A percentile compares a stretch with the other conserved stretches of the same genome.
These are phyloP conservation scores for Rhinopomastus cyanomelas DNA, from an alignment of 2,113 vertebrate species.

Conservation along the genomic window DNA sequence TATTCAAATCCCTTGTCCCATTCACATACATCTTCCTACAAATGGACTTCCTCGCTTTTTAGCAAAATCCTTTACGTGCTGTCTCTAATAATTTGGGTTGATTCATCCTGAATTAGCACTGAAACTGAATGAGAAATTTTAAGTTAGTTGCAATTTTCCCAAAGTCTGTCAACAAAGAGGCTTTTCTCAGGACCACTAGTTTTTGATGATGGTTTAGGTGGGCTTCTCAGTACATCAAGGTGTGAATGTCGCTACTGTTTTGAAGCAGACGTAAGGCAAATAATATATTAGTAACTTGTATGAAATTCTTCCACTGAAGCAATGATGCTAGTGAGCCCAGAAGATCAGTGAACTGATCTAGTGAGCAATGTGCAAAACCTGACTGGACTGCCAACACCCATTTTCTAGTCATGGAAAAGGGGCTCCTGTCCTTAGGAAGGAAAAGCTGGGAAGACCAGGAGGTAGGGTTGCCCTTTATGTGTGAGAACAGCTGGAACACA, in stretches of 20 bases:
- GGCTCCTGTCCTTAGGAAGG: neutral
- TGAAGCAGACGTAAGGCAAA: neutral
- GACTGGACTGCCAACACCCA: neutral
- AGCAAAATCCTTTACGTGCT: neutral
- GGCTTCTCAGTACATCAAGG: neutral
- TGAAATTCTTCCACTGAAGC: neutral
- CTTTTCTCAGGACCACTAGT: neutral
- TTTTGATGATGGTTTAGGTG: neutral
- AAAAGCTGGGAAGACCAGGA: neutral
- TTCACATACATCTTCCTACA: neutral
- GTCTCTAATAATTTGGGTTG: neutral
- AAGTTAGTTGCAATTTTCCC: neutral
- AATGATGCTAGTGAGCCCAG: neutral
- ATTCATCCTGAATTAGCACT: neutral
- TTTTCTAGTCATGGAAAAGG: neutral
- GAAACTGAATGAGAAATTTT: neutral
- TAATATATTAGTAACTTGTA: neutral
- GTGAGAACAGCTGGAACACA: neutral
- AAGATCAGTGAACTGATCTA: neutral
- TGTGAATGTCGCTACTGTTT: neutral
- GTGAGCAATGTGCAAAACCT: neutral
- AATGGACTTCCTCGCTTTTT: neutral
- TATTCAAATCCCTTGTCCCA: neutral
- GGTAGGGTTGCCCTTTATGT: neutral
- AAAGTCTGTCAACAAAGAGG: neutral